Percentiles rank a stretch among this genome's conserved stretches.
phyloP scores from a whole-genome alignment of 1,140 invertebrate species.

The Drosophila bipectinata region DNA sequence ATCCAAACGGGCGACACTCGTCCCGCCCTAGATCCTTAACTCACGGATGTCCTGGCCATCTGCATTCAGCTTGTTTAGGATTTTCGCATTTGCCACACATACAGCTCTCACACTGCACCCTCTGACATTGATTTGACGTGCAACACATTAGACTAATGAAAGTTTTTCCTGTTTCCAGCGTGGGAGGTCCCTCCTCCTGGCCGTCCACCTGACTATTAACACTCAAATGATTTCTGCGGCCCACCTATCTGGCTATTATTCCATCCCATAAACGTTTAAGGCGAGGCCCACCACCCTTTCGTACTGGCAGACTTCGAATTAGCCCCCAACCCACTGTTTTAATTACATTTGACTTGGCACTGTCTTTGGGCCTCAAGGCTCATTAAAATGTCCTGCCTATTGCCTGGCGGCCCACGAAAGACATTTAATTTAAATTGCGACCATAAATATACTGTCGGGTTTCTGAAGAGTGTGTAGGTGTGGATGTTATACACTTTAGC shows the following conservation, averaged over 20 bases:
- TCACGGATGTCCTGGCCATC: conserved; percentile 49
- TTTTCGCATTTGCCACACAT: conserved; percentile 69
- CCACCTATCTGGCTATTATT: conserved; percentile 9
- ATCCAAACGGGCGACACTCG: conserved; percentile 32
- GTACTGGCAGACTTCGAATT: not conserved
- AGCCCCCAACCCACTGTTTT: conserved; percentile 54
- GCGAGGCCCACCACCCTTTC: not conserved
- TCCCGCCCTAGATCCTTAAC: conserved; percentile 34
- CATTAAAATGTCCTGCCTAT: conserved; percentile 68
- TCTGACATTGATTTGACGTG: conserved; percentile 73
- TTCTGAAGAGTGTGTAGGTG: not conserved
- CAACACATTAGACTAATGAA: conserved; percentile 79
- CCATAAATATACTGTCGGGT: conserved; percentile 54
- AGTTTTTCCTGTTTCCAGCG: conserved; percentile 36
- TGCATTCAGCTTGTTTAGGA: conserved; percentile 70
- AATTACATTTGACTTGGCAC: conserved; percentile 62
- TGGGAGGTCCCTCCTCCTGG: not conserved
- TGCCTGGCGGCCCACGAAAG: conserved; percentile 50
- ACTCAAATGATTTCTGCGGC: conserved; percentile 8
- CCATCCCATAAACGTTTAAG: conserved; percentile 27
- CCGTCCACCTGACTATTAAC: conserved; percentile 20
- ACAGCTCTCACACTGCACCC: conserved; percentile 46
- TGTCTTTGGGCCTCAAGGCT: conserved; percentile 40
- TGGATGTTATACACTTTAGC: not conserved
- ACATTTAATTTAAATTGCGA: conserved; percentile 70